These are phyloP conservation scores for Anthrax anthrax DNA, from an alignment of 2,888 invertebrate genomes.

Conservation along the genomic window DNA sequence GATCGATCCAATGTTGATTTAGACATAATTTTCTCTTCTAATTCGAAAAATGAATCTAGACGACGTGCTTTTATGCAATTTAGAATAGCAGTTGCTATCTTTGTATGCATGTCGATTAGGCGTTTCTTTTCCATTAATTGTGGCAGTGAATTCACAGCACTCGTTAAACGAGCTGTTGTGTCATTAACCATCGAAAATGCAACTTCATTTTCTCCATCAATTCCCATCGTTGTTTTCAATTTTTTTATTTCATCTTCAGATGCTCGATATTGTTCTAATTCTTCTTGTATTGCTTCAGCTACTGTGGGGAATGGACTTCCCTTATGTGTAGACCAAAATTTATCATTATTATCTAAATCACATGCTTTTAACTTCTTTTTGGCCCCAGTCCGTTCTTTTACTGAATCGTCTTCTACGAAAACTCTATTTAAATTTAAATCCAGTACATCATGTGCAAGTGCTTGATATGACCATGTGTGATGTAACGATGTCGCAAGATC, in stretches of 20 bases:
- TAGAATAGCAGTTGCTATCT: conserved; percentile 84
- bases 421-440: conserved; percentile 78
- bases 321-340: conserved; percentile 87
- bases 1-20: conserved; percentile 68
- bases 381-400: conserved; percentile 39
- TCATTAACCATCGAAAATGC: conserved; percentile 79
- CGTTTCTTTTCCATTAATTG: conserved; percentile 94
- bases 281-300: conserved; percentile 97
- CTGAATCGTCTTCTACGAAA: conserved; percentile 49
- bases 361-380: conserved; percentile 71
- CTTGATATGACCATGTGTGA: conserved; percentile 99
- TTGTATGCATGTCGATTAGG: conserved; percentile 97
- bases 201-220: conserved; percentile 76
- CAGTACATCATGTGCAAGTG: conserved; percentile 89
- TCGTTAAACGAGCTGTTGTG: conserved; percentile 84
- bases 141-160: conserved; percentile 89
- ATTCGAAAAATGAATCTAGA: conserved; percentile 90
- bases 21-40: conserved; percentile 96
- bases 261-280: conserved; percentile 80
- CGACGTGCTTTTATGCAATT: conserved; percentile 77
- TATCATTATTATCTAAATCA: conserved; percentile 79
- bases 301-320: conserved; percentile 88
- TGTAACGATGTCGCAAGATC: conserved; percentile 97
- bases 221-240: conserved; percentile 85
- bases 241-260: conserved; percentile 96